Evolutionary conservation across 2,797 vertebrate genomes (phyloP).

Genomic region (Meriones psammophilus): DNA sequence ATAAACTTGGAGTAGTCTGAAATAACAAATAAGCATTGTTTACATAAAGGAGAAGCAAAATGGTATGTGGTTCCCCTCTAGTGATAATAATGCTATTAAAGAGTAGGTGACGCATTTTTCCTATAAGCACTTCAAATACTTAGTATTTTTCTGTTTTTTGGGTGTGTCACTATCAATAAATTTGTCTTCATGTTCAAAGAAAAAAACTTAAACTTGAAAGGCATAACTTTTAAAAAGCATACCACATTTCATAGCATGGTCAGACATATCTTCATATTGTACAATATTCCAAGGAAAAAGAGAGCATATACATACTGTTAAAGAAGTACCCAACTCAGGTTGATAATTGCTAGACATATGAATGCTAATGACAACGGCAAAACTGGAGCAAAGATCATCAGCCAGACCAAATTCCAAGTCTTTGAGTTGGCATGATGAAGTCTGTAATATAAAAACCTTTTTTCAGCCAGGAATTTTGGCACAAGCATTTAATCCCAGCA

Average conservation of each 20-base stretch:
- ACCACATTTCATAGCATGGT: background rate
- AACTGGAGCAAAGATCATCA: background rate
- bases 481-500: background rate
- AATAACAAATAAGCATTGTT: background rate
- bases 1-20: background rate
- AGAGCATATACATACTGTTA: background rate
- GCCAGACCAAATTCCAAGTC: background rate
- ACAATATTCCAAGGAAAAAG: background rate
- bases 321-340: background rate
- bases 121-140: rapidly evolving
- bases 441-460: slow-evolving; percentile 14
- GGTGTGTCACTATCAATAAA: background rate
- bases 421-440: background rate
- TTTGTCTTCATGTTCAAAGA: background rate
- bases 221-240: background rate
- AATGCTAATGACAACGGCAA: background rate
- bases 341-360: background rate
- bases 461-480: background rate
- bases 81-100: background rate
- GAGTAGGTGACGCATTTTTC: background rate
- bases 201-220: background rate
- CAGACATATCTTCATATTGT: background rate
- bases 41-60: background rate
- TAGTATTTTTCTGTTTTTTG: background rate
- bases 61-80: background rate